Evolutionary conservation across 1,140 invertebrate species (phyloP).

Genomic region (Rhopalosiphum padi): DNA sequence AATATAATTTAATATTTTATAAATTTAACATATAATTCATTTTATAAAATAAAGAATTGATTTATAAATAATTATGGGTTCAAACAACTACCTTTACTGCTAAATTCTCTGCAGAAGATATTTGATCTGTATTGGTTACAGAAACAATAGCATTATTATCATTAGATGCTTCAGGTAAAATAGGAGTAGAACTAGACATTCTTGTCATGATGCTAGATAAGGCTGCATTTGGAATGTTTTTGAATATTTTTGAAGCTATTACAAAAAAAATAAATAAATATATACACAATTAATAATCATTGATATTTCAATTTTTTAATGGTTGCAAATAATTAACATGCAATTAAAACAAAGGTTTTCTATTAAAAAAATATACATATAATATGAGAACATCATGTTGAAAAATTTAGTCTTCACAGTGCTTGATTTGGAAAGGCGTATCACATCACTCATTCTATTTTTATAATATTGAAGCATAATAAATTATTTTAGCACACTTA

Average conservation of each 20-base stretch:
- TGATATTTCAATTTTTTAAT: neutral
- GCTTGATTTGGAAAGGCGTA: constrained; percentile 3
- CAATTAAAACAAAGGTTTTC: neutral
- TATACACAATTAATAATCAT: neutral
- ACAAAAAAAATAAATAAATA: neutral
- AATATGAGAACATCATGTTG: neutral
- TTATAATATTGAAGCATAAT: neutral
- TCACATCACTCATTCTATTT: neutral
- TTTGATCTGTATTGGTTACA: constrained; percentile 88
- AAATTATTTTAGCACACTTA: neutral
- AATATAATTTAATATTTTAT: neutral
- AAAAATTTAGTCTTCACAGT: neutral
- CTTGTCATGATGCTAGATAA: constrained; percentile 62
- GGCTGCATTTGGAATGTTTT: constrained; percentile 37
- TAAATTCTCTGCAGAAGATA: constrained; percentile 88
- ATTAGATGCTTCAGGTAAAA: constrained; percentile 85
- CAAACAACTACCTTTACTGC: constrained; percentile 72
- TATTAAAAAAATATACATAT: neutral
- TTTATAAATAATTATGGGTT: neutral
- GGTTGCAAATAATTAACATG: constrained; percentile 7
- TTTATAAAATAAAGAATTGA: neutral
- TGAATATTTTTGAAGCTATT: constrained; percentile 3
- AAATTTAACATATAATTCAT: neutral
- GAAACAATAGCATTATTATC: constrained; percentile 68
- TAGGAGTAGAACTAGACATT: constrained; percentile 94